phyloP scores from a whole-genome alignment of 2,113 vertebrate genomes.

The Agapornis roseicollis region DNA sequence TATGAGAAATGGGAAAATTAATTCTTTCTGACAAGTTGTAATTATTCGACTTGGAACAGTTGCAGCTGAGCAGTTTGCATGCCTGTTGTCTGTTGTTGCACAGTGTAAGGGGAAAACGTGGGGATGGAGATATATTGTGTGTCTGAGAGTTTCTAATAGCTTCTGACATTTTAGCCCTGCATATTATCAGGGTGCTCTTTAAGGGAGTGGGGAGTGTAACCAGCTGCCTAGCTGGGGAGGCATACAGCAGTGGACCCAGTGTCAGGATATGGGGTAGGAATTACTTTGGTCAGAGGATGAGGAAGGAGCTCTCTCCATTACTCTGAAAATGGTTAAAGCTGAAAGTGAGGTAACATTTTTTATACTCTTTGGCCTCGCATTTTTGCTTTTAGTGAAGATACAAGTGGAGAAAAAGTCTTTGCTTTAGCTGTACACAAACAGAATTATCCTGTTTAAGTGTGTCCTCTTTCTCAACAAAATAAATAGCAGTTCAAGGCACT shows the following conservation, averaged over 20 bases:
- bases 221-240: constrained; percentile 55
- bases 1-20: constrained; percentile 99
- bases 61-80: constrained; percentile 98
- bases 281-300: constrained; percentile 5
- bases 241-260: neutral
- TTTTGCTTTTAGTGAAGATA: neutral
- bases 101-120: constrained; percentile 75
- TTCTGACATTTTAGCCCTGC: constrained; percentile 81
- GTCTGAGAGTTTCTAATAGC: constrained; percentile 81
- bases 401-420: neutral
- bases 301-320: neutral
- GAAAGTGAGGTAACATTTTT: neutral
- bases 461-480: neutral
- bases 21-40: constrained; percentile 99
- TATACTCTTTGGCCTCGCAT: neutral
- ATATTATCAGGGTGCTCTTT: constrained; percentile 76
- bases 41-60: constrained; percentile 99
- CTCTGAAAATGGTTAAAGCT: neutral
- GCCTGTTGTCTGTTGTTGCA: constrained; percentile 91
- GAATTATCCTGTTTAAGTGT: neutral
- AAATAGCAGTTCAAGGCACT: neutral
- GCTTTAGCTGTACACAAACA: neutral
- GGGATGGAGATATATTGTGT: constrained; percentile 82
- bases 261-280: neutral
- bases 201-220: constrained; percentile 61